Evolutionary conservation across 2,888 invertebrate species (phyloP), one percentile per base, ranked within the genome.

Genomic region (Lasiommata megera): DNA sequence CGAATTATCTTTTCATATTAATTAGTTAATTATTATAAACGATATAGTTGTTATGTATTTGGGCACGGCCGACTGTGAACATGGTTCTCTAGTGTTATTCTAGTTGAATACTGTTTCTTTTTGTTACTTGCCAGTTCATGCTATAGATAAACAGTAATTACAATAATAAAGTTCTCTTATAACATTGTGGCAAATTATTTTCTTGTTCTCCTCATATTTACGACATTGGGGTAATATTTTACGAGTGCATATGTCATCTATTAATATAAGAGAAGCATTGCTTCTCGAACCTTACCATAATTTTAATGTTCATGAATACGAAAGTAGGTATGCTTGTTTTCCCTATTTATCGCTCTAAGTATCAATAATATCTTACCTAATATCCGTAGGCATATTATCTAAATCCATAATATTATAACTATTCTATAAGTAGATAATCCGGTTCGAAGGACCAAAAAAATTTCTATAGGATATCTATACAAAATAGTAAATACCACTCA

Each of bases 121-220:
- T 85, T 82, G 84, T 90, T 89, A 86, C 72, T 86, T 87, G 89
- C 88, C 88, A 87, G 82, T 88, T 90, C 84, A 88, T 86, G 90
- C 90, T 90, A 89, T 89, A 89, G 87, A 81, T 88, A 88, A 88
- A 88, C 87, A 77, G 80, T 89, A 88, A 88, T 87, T 89, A 88
- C 78, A 84, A 88, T 80, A 90, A 90, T 90, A 89, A 90, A 90
- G 81, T 89, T 90, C 89, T 89, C 88, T 88, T 89, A 88, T 88
- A 88, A 90, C 84, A 90, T 88, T 88, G 84, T 87, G 82, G 54
- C 52, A 76, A 57, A 53, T 59, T 53, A 52, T 63, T 52, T 61
- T 66, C 58, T 65, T 38, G 34, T 40, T 47, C 41, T 43, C n/a
- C 23, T 23, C n/a, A n/a, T n/a, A n/a, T n/a, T n/a, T n/a, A n/a